These are phyloP conservation scores for Etheostoma spectabile DNA, from an alignment of 2,113 vertebrate species.

Conservation along the genomic window DNA sequence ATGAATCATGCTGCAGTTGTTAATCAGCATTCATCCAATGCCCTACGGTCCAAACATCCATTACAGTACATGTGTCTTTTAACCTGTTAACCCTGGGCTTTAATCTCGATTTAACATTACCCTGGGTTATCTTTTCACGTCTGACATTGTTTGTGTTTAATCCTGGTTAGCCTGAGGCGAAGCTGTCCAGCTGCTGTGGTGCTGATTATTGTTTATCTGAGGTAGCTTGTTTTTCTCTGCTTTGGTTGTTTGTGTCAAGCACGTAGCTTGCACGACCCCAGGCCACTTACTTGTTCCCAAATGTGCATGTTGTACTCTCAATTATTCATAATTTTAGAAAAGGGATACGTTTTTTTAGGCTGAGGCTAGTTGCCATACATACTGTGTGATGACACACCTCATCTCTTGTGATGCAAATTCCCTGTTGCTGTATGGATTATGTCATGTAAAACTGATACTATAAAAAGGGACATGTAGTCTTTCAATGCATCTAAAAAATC, in stretches of 20 bases:
- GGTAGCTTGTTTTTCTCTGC: slow-evolving; percentile 15
- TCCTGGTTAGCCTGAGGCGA: slow-evolving; percentile 38
- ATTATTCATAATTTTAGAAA: not conserved
- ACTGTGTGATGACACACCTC: not conserved
- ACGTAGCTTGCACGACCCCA: not conserved
- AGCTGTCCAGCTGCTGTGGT: slow-evolving; percentile 8
- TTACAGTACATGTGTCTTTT: not conserved
- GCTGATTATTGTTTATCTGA: slow-evolving; percentile 29
- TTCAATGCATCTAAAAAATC: not conserved
- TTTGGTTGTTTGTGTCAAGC: not conserved
- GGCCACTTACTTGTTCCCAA: not conserved
- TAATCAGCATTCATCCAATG: not conserved
- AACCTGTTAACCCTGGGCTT: slow-evolving; percentile 14
- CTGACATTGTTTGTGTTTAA: slow-evolving; percentile 42
- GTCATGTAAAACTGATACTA: not conserved
- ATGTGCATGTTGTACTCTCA: not conserved
- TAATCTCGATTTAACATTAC: slow-evolving; percentile 10
- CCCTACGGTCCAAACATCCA: not conserved
- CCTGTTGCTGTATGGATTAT: not conserved
- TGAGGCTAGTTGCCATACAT: not conserved
- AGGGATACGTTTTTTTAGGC: not conserved
- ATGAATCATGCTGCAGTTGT: not conserved
- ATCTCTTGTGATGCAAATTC: not conserved
- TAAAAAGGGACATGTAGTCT: not conserved
- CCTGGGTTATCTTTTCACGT: slow-evolving; percentile 25